These are phyloP conservation scores for Leptopilina syphax DNA, from an alignment of 2,888 invertebrate species.

Conservation along the genomic window DNA sequence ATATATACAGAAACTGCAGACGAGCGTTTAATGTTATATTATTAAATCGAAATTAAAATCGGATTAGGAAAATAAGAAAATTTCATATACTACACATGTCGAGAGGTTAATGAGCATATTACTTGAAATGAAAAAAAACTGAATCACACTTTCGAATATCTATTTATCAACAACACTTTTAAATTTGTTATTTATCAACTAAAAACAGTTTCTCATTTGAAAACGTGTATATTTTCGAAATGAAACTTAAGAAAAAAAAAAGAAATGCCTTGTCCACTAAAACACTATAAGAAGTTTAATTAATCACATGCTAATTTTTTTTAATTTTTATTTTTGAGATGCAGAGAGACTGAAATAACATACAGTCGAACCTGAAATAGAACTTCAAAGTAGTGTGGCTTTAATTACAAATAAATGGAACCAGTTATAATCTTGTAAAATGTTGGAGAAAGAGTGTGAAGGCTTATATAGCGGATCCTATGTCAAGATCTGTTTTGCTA, in stretches of 20 bases:
- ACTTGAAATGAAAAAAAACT: neutral
- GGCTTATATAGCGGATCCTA: conserved; percentile 20
- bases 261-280: neutral
- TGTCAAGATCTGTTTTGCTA: conserved; percentile 40
- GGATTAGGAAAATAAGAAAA: neutral
- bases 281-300: neutral
- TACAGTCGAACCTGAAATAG: conserved; percentile 24
- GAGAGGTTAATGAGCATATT: neutral
- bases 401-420: conserved; percentile 34
- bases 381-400: conserved; percentile 16
- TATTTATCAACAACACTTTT: neutral
- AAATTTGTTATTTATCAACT: neutral
- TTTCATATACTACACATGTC: neutral
- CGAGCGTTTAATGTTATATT: conserved; percentile 13
- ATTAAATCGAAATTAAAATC: conserved; percentile 27
- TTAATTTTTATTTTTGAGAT: neutral
- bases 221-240: neutral
- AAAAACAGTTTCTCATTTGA: neutral
- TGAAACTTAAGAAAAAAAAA: too few relatives aligned
- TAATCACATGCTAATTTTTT: conserved; percentile 10
- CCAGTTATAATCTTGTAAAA: conserved; percentile 32
- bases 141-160: neutral
- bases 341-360: conserved; percentile 14
- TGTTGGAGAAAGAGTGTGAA: conserved; percentile 23
- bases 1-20: neutral